Evolutionary conservation across 2,888 invertebrate species (phyloP).

Genomic region (Drosophila affinis): DNA sequence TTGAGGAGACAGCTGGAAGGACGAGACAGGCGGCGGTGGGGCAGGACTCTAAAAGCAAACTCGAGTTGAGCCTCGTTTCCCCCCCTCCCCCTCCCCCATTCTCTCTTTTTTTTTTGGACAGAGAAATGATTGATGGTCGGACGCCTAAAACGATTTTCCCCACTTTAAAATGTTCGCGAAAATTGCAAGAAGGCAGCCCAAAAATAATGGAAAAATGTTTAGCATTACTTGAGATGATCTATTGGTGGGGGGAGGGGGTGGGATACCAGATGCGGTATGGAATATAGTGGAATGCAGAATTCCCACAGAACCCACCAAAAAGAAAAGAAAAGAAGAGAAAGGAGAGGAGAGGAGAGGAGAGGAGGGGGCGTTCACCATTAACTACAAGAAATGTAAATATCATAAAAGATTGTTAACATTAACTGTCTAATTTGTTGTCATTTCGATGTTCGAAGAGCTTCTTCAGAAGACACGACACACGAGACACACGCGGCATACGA

Average conservation of each 20-base stretch:
- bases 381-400: constrained; percentile 69
- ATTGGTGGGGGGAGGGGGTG: too few species aligned
- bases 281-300: too few species aligned
- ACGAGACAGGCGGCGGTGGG: constrained; percentile 28
- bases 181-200: constrained; percentile 25
- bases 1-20: constrained; percentile 66
- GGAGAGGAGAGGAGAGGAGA: too few species aligned
- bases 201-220: constrained; percentile 40
- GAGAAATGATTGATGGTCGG: constrained; percentile 69
- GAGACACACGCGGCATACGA: constrained; percentile 6
- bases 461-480: constrained; percentile 58
- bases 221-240: constrained; percentile 45
- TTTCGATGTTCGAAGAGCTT: constrained; percentile 61
- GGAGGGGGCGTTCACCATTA: constrained; percentile 35
- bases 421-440: constrained; percentile 79
- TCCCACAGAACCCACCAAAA: background rate
- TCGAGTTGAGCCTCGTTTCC: constrained; percentile 34
- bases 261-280: too few species aligned
- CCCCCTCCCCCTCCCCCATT: too few species aligned
- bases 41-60: constrained; percentile 32
- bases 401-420: constrained; percentile 76
- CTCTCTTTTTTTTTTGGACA: constrained; percentile 5
- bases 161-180: constrained; percentile 64
- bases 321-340: too few species aligned
- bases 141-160: constrained; percentile 53